A percentile compares a stretch with the other conserved stretches of the same genome.
These are phyloP conservation scores for Syngnathus typhle DNA, from an alignment of 2,113 vertebrate species.

Conservation along the genomic window DNA sequence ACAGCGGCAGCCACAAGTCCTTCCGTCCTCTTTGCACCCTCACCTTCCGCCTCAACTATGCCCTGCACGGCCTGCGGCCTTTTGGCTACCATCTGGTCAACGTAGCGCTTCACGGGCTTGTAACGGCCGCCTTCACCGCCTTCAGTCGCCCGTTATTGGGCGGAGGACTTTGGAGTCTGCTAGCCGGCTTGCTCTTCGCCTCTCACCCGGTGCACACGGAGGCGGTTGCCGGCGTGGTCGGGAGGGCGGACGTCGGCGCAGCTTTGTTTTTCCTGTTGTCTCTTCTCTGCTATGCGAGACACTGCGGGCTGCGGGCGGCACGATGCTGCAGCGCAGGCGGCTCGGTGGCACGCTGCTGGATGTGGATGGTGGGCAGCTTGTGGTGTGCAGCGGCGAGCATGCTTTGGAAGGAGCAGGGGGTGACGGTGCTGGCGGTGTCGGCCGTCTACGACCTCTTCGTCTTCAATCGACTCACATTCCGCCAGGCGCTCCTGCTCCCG, in stretches of 20 bases:
- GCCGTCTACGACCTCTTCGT: conserved; percentile 88
- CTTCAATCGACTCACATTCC: conserved; percentile 82
- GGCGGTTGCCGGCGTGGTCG: conserved; percentile 89
- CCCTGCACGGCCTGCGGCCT: conserved; percentile 82
- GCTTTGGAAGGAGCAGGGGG: conserved; percentile 97
- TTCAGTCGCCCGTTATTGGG: conserved; percentile 84
- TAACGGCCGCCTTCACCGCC: conserved; percentile 86
- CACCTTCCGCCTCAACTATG: conserved; percentile 90
- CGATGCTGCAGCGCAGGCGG: conserved; percentile 63
- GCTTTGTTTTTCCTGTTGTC: conserved; percentile 89
- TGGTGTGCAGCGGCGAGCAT: conserved; percentile 86
- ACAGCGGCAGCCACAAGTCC: conserved; percentile 98
- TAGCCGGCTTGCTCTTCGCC: conserved; percentile 88
- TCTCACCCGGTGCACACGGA: conserved; percentile 92
- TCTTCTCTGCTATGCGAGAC: conserved; percentile 81
- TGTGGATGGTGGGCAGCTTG: conserved; percentile 83
- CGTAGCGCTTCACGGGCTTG: conserved; percentile 79
- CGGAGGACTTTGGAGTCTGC: conserved; percentile 81
- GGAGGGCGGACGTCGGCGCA: conserved; percentile 88
- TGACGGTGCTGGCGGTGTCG: conserved; percentile 87
- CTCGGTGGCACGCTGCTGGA: conserved; percentile 67
- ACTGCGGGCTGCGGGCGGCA: conserved; percentile 75
- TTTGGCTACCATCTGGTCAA: conserved; percentile 93
- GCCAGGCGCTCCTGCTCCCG: conserved; percentile 73
- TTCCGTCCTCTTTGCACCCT: conserved; percentile 93